Base-by-base conservation (phyloP, 2,797 vertebrate genomes). In the Pangasius krempfi region DNA sequence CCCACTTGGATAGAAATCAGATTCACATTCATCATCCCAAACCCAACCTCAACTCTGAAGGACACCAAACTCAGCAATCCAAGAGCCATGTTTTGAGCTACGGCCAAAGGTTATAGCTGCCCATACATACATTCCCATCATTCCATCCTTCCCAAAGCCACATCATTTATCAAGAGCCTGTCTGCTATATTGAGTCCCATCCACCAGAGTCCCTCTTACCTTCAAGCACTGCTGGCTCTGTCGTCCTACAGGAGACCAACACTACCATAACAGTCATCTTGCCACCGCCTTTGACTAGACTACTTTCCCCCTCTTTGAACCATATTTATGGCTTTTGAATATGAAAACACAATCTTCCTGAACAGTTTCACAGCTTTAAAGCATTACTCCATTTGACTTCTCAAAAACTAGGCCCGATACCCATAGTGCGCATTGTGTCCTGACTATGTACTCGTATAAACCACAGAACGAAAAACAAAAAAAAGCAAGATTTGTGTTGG, bases 121-220 rank as follows among this genome's bases (percentile, higher is more conserved):
- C 72, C 44, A 44, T 54, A 54, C 66, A 47, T 40, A 4, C 78
- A 50, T 56, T 64, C 33, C 68, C 30, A 58, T 68, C 62, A 50
- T 47, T 50, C 73, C 14, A 66, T 40, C 76, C 81, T 70, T 2
- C 2, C n/a, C 62, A 94, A 80, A 95, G 95, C 94, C 93, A 92
- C 88, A 91, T 93, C 89, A 95, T 95, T 95, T 91, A 94, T 94
- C 92, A 95, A 92, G 92, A 93, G 92, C 91, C 92, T 90, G 60
- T 88, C 91, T 90, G 91, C 94, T 94, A 88, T 88, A 82, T 93
- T 90, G 89, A 91, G 87, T 89, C 90, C 90, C 91, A 58, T 87
- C n/a, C 88, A 14, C 81, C 82, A 50, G 25, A 88, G 56, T 91
- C 60, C 89, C 79, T 80, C 91, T 94, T 93, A 94, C 94, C 94